These are phyloP conservation scores for Heterohyrax brucei DNA, from an alignment of 2,797 vertebrate genomes.

Conservation along the genomic window DNA sequence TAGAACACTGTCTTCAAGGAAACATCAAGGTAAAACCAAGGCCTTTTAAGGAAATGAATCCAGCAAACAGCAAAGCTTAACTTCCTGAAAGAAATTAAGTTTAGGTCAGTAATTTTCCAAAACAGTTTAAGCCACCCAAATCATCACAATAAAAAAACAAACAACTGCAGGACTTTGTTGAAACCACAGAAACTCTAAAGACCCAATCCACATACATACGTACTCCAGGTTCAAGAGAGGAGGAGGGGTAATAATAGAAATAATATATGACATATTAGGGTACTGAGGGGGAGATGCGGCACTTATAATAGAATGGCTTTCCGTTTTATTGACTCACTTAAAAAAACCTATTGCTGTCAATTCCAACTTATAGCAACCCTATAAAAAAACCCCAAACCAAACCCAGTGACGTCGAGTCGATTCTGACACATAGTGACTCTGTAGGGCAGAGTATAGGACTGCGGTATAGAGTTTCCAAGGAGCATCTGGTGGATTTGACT, in stretches of 20 bases:
- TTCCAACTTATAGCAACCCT: no score
- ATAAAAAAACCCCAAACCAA: no score
- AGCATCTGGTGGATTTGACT: no score
- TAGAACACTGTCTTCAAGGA: conserved; percentile 97
- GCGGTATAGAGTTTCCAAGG: no score
- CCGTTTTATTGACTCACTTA: not conserved
- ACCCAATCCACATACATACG: not conserved
- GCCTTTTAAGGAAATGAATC: conserved; percentile 62
- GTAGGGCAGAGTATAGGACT: no score
- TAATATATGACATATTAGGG: not conserved
- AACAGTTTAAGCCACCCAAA: conserved; percentile 46
- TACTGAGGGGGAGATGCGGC: not conserved
- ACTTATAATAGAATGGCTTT: conserved; percentile 32
- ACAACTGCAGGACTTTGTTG: not conserved
- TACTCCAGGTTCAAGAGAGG: not conserved
- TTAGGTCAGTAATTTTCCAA: conserved; percentile 46
- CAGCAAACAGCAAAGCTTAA: not conserved
- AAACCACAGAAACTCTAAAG: conserved; percentile 37
- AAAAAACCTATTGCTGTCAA: no score
- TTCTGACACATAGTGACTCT: no score
- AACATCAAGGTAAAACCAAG: conserved; percentile 94
- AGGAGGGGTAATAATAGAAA: not conserved
- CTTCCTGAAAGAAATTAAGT: conserved; percentile 17
- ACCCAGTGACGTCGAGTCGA: no score
- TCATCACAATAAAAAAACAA: conserved; percentile 11